A percentile compares a stretch with the other conserved stretches of the same genome.
Conservation (phyloP, 2,113 vertebrate species). For the Orientallactaga bullata region DNA sequence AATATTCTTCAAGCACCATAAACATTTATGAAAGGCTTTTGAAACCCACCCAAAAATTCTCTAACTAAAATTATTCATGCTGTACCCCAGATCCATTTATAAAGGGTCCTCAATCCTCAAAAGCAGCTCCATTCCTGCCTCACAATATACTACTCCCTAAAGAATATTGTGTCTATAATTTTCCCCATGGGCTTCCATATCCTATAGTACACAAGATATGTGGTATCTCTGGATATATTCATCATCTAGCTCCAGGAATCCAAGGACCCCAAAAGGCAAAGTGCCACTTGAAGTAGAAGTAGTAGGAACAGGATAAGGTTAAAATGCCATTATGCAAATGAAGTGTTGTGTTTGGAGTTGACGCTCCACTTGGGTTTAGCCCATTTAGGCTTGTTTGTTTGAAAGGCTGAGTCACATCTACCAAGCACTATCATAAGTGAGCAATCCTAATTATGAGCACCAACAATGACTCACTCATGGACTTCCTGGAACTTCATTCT, state of each 20-base stretch:
- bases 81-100: constrained; percentile 15
- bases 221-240: not conserved
- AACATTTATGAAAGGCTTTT: constrained; percentile 25
- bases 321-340: constrained; percentile 16
- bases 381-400: constrained; percentile 61
- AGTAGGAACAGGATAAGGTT: not conserved
- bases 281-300: not conserved
- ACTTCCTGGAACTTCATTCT: constrained; percentile 60
- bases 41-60: constrained; percentile 36
- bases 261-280: not conserved
- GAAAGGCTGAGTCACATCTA: constrained; percentile 55
- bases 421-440: constrained; percentile 7
- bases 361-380: constrained; percentile 11
- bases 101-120: not conserved
- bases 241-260: not conserved
- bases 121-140: constrained; percentile 6
- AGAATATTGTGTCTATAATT: not conserved
- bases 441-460: constrained; percentile 18
- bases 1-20: not conserved
- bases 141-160: constrained; percentile 31
- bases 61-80: constrained; percentile 48
- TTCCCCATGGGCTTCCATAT: not conserved
- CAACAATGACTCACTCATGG: constrained; percentile 62
- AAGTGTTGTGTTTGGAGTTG: constrained; percentile 14
- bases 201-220: constrained; percentile 28